Base-by-base conservation (phyloP, 2,888 invertebrate species). In the Aethes cnicana region DNA sequence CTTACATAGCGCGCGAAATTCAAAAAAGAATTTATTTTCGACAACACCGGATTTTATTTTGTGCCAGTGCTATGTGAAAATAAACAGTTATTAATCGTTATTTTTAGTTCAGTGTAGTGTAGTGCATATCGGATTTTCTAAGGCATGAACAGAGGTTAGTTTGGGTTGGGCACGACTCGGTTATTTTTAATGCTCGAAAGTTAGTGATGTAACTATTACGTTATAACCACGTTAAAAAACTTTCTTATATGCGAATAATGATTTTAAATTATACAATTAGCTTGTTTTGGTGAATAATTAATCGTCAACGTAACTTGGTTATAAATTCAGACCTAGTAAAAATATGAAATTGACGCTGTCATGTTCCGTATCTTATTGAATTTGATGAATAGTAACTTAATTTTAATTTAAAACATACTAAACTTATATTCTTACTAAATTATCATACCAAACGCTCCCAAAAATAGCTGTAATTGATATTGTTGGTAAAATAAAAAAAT, bases 1-100 rank as follows among this genome's bases (percentile, higher is more conserved):
- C 82, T 87, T 78, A 84, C 68, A 65, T 81, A 79, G 75, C 79
- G 81, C 84, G 86, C 80, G 81, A 63, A 72, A 71, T 74, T 78
- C 77, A 72, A 71, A 77, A 54, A 46, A 57, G 58, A 54, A 52
- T 53, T 48, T 43, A 23, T 58, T 54, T 55, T 59, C 53, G 49
- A 43, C 7, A 47, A 57, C 14, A 25, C 43, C 43, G 26, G 39
- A 47, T n/a, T n/a, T n/a, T n/a, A n/a, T n/a, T n/a, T n/a, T 61
- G 64, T 52, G 57, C 50, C 41, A 58, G 68, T 66, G 64, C 62
- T 49, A 53, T 54, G 56, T 50, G 49, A 54, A 56, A 52, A 49
- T 49, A 53, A 46, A 35, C 44, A 23, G 53, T 42, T 37, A 37
- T 55, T 52, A 9, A 36, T 18, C 33, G 32, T 25, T 37, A 21